Percentiles rank a stretch among this genome's conserved stretches.
These are phyloP conservation scores for Sphaerophoria taeniata DNA, from an alignment of 2,888 invertebrate genomes.

Conservation along the genomic window DNA sequence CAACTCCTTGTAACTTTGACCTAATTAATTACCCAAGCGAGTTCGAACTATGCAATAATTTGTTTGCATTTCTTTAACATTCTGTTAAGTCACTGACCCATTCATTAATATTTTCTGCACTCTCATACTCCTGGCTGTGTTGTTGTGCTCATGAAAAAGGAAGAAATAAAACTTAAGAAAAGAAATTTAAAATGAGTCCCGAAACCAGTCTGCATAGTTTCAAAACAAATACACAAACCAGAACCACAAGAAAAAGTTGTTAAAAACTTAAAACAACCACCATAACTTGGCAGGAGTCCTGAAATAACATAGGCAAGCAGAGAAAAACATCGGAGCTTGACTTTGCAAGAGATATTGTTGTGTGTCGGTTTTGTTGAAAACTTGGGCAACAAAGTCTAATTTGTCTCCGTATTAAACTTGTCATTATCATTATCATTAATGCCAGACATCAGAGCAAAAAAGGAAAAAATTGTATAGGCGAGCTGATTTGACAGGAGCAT, in stretches of 20 bases:
- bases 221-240: slow-evolving; percentile 28
- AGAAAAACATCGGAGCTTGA: no score
- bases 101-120: slow-evolving; percentile 18
- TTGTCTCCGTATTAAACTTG: slow-evolving; percentile 3
- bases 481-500: not conserved
- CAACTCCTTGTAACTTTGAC: not conserved
- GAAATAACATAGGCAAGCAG: not conserved
- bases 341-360: not conserved
- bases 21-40: not conserved
- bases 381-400: slow-evolving; percentile 12
- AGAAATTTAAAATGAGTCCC: not conserved
- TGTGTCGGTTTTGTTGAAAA: not conserved
- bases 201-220: slow-evolving; percentile 59
- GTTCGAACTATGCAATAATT: not conserved
- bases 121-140: slow-evolving; percentile 31
- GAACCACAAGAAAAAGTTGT: not conserved
- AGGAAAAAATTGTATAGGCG: not conserved
- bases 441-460: slow-evolving; percentile 2
- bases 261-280: slow-evolving; percentile 27
- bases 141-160: not conserved
- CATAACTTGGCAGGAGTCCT: not conserved
- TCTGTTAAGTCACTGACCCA: not conserved
- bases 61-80: not conserved
- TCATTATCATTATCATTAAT: no score
- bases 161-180: slow-evolving; percentile 31